Percentiles rank a stretch among this genome's conserved stretches.
Conservation (phyloP, 2,797 vertebrate species). For the Malacoctenus gilli region DNA sequence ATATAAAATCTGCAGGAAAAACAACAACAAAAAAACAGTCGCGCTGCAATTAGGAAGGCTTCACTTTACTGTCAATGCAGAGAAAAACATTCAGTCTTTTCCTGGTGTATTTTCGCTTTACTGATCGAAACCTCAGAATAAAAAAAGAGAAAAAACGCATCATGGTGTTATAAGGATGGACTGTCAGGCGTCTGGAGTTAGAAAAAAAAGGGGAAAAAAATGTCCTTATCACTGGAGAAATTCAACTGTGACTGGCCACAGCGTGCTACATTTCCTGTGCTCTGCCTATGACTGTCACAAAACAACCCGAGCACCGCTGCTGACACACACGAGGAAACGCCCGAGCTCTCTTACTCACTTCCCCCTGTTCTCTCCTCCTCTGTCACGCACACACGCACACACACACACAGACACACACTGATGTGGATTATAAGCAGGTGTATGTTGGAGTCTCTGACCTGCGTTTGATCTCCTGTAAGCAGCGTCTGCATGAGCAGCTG, state of each 20-base stretch:
- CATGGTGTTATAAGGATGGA: slow-evolving; percentile 39
- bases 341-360: slow-evolving; percentile 26
- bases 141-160: slow-evolving; percentile 12
- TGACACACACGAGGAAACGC: slow-evolving; percentile 51
- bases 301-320: slow-evolving; percentile 70
- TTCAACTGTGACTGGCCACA: slow-evolving; percentile 71
- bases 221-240: slow-evolving; percentile 63
- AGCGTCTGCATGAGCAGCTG: slow-evolving; percentile 70
- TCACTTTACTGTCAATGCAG: neutral
- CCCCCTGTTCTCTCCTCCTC: slow-evolving; percentile 14
- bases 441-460: slow-evolving; percentile 71
- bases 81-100: neutral
- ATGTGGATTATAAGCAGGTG: slow-evolving; percentile 72
- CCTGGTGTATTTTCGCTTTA: slow-evolving; percentile 35
- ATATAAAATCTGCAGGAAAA: neutral
- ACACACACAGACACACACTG: slow-evolving; percentile 43
- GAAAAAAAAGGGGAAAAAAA: slow-evolving; percentile 42
- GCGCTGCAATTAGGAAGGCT: slow-evolving; percentile 3
- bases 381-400: slow-evolving; percentile 31
- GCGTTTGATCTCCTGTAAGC: slow-evolving; percentile 69
- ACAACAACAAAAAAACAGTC: neutral
- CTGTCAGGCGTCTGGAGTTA: slow-evolving; percentile 41
- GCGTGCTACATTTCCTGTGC: slow-evolving; percentile 62
- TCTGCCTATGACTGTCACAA: slow-evolving; percentile 67
- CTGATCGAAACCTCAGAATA: slow-evolving; percentile 32